Evolutionary conservation across 2,888 invertebrate genomes (phyloP).

Genomic region (Zeuzera pyrina): DNA sequence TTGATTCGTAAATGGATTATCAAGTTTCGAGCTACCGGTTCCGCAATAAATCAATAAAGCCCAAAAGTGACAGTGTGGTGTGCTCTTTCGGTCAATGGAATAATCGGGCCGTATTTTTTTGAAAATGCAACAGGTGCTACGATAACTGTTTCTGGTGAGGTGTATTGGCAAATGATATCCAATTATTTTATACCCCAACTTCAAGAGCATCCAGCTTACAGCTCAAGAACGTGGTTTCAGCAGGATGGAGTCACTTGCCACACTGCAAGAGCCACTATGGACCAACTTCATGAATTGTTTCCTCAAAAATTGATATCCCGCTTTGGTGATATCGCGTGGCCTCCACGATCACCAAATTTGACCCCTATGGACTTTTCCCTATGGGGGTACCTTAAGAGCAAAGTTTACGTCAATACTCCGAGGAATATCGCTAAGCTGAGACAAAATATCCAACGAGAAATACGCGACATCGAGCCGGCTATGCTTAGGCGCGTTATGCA

Average conservation of each 20-base stretch:
- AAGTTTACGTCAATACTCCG: no score
- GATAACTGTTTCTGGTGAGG: slow-evolving; percentile 10
- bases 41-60: no score
- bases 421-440: not conserved
- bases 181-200: slow-evolving; percentile 18
- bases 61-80: no score
- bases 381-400: slow-evolving; percentile 19
- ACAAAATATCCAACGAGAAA: not conserved
- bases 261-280: slow-evolving; percentile 19
- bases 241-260: slow-evolving; percentile 20
- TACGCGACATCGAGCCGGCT: slow-evolving; percentile 16
- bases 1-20: no score
- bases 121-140: slow-evolving; percentile 9
- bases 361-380: slow-evolving; percentile 18
- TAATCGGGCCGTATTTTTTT: slow-evolving; percentile 6
- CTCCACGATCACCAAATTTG: slow-evolving; percentile 17
- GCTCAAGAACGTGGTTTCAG: no score
- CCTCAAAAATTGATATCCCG: slow-evolving; percentile 18
- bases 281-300: slow-evolving; percentile 19
- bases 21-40: no score
- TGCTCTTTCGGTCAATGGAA: slow-evolving; percentile 2
- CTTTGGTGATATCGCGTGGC: slow-evolving; percentile 19
- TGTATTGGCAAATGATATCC: slow-evolving; percentile 10
- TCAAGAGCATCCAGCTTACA: no score
- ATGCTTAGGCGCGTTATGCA: slow-evolving; percentile 18